Base-by-base conservation (phyloP, 2,888 invertebrate genomes). In the Pasiphila rectangulata region DNA sequence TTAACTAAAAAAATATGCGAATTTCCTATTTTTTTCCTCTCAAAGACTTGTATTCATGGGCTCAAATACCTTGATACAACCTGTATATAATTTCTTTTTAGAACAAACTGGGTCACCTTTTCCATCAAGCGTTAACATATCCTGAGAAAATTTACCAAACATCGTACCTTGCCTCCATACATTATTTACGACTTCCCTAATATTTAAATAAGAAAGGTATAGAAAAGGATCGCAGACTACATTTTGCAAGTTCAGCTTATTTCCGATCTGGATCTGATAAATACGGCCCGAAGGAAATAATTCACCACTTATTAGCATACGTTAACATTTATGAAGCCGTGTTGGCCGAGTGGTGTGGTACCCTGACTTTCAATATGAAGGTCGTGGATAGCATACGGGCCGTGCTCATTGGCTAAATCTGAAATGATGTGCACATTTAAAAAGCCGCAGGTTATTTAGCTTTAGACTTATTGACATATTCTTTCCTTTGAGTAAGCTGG, bases 251-350 rank as follows among this genome's bases (percentile, higher is more conserved):
- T 68, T 54, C 55, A 62, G 67, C 71, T 74, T 75, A 76, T 71
- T 70, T 72, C 67, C 64, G 80, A 79, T 79, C 75, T 64, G 59
- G 73, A 72, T 73, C 70, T 77, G 81, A 83, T 82, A 83, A 80
- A 80, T 76, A 74, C 62, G 68, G 67, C 61, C 13, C 65, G 59
- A 67, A 72, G 69, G 69, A 79, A 79, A 78, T 74, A 60, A 69
- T 72, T 65, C 70, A 64, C 71, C 63, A 73, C 66, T 72, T 61
- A 77, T 83, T 82, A 72, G 60, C 82, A 80, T 83, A 73, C 75
- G 83, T 83, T 83, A 17, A 78, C 77, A 80, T 76, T 84, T 55
- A 69, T 71, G 83, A 70, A 83, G 32, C 9, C 6, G 16, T 17
- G 16, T 32, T 32, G 32, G 2, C 6, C n/a, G n/a, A 6, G 21